Base-by-base conservation (phyloP, 2,113 vertebrate genomes). In the Chloebia gouldiae region DNA sequence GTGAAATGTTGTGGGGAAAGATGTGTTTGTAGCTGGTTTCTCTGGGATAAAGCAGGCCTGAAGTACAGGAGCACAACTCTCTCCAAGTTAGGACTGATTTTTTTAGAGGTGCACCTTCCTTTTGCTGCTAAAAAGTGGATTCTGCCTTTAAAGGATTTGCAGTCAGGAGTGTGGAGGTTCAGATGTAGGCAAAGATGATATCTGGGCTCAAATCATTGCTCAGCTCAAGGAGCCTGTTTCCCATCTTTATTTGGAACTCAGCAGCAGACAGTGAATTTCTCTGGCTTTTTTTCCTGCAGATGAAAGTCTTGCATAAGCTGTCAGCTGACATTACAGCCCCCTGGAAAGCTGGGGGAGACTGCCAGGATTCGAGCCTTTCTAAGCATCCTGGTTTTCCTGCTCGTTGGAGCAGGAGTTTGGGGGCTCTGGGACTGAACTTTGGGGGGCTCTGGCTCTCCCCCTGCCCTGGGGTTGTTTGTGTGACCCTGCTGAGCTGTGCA, bases 291-390 rank as follows among this genome's bases (percentile, higher is more conserved):
- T 60, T 83, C 16, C 53, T 76, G 70, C 75, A 90, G 84, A 92
- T 91, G 23, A 76, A 87, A 89, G 59, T 27, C 93, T 96, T 96
- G 90, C 93, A 73, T 88, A 90, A 95, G 54, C 81, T 77, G 83
- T 91, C 94, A 94, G 93, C 84, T 93, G 87, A 85, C 87, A 35
- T 14, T 19, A 1, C 87, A 90, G 61, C 59, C 90, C 88, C 83
- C 75, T 75, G 81, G 76, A 82, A 72, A 30, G 59, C 75, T 80
- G 66, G 2, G 5, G 13, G 23, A 54, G 42, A 14, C 14, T 70
- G 81, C 81, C 60, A 35, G 57, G 3, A 15, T 37, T 85, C 23
- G 33, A 68, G 25, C 8, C 50, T 86, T 80, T 71, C 28, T 3
- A 8, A 82, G 39, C 71, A 85, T 20, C 49, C 79, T 61, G 20